Percentiles rank a stretch among this genome's conserved stretches.
Conservation (phyloP, 2,113 vertebrate genomes). For the Hymenochirus boettgeri region DNA sequence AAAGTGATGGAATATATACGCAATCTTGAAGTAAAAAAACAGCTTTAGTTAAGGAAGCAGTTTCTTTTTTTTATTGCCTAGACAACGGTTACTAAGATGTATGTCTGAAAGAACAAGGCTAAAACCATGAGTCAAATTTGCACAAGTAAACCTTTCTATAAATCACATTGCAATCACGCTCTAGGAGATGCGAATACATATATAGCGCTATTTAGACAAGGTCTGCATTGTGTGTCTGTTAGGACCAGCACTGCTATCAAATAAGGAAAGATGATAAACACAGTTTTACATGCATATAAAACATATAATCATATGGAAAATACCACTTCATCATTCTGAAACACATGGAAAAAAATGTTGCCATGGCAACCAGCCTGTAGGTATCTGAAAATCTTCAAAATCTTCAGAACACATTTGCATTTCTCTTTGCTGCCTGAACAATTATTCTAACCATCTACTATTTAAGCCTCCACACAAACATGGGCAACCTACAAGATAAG, state of each 20-base stretch:
- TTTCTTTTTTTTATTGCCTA: not conserved
- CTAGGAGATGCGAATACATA: constrained; percentile 4
- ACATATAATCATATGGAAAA: too few relatives aligned
- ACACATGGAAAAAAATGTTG: constrained; percentile 18
- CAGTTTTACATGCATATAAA: too few relatives aligned
- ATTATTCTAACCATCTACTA: not conserved
- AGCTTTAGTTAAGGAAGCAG: not conserved
- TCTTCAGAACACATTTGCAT: constrained; percentile 38
- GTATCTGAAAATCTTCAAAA: constrained; percentile 36
- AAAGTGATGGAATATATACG: not conserved
- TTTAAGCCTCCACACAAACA: not conserved
- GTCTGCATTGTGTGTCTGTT: not conserved
- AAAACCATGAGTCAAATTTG: not conserved
- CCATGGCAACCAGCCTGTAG: constrained; percentile 24
- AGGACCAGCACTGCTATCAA: too few relatives aligned
- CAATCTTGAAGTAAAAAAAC: constrained; percentile 2
- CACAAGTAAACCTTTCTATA: not conserved
- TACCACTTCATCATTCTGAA: constrained; percentile 13
- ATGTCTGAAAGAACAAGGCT: constrained; percentile 2
- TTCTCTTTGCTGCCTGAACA: constrained; percentile 25
- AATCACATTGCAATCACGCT: not conserved
- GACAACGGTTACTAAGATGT: constrained; percentile 15
- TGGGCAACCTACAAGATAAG: not conserved
- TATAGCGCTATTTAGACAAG: not conserved
- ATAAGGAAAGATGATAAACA: not conserved